Evolutionary conservation across 2,888 invertebrate species (phyloP), one percentile per base, ranked within the genome.

Genomic region (Ormia ochracea): DNA sequence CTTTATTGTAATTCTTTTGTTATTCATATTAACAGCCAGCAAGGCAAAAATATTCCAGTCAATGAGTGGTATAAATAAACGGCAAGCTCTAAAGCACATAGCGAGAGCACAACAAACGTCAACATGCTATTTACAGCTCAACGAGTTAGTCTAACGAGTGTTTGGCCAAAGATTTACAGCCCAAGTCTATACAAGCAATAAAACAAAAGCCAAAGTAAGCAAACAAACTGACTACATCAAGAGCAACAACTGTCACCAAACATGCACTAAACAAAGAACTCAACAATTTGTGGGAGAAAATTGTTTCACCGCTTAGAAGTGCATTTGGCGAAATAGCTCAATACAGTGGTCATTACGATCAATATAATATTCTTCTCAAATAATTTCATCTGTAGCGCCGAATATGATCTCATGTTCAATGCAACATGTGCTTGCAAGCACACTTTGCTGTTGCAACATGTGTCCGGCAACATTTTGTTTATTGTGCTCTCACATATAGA

Each of bases 61-160:
- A 50, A 26, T 48, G 10, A 56, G 28, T 75, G 43, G 19, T 68
- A 19, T 61, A 52, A 14, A 26, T 19, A 59, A 75, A 33, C 28
- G 50, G 19, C 33, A 38, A 9, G 43, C 12, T 61, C 10, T 4
- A 12, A 9, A 5, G 17, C 12, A 43, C 23, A 63, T 26, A 45
- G 4, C 31, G 41, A 33, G 12, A 68, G 59, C 33, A 68, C 43
- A 66, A 31, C 59, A 69, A 70, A 68, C 56, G 78, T 79, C 78
- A 72, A 48, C 75, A 54, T 54, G 56, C 66, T 48, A 80, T 80
- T 80, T 68, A 72, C 72, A 72, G 76, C 72, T 80, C 72, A 80
- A 80, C 66, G 76, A 76, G 66, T 80, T 69, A 75, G 48, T 61
- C 66, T 76, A 65, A 76, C 75, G 61, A 80, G 72, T 80, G 72